Percentiles rank a stretch among this genome's conserved stretches.
Evolutionary conservation across 2,888 invertebrate species (phyloP).

Genomic region (Prosapia bicincta): DNA sequence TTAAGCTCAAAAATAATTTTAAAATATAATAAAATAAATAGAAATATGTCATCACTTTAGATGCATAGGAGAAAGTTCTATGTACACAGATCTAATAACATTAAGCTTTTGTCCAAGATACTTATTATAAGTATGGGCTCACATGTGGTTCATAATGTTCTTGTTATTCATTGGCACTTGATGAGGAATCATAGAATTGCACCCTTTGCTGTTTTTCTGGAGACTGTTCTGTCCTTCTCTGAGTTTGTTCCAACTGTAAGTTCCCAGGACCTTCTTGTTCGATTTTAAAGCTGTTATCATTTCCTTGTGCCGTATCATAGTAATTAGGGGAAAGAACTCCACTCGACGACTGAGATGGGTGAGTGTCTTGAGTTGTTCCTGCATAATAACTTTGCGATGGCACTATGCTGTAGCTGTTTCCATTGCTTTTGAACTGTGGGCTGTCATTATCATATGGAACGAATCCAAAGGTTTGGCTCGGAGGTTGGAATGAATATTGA

Average conservation of each 20-base stretch:
- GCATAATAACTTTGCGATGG: slow-evolving; percentile 26
- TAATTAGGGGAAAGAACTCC: slow-evolving; percentile 24
- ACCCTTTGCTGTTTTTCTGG: neutral
- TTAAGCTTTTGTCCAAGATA: too few species aligned
- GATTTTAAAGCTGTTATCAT: neutral
- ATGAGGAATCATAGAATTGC: neutral
- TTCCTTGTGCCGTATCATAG: slow-evolving; percentile 10
- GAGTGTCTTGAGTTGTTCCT: slow-evolving; percentile 12
- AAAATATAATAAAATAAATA: neutral
- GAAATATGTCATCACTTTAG: neutral
- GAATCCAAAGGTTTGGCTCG: slow-evolving; percentile 38
- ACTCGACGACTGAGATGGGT: neutral
- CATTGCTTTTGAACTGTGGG: slow-evolving; percentile 7
- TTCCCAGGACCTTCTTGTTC: neutral
- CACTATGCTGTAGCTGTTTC: slow-evolving; percentile 15
- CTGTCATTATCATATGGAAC: slow-evolving; percentile 32
- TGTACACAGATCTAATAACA: too few species aligned
- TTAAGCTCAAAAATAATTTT: neutral
- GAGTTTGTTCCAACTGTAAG: neutral
- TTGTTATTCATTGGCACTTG: neutral
- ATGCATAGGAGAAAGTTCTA: too few species aligned
- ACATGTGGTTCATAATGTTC: too few species aligned
- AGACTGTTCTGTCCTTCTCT: neutral
- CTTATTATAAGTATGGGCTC: too few species aligned
- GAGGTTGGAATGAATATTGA: slow-evolving; percentile 33